Conservation (phyloP, 1,140 invertebrate genomes). For the Saxidomus purpurata region DNA sequence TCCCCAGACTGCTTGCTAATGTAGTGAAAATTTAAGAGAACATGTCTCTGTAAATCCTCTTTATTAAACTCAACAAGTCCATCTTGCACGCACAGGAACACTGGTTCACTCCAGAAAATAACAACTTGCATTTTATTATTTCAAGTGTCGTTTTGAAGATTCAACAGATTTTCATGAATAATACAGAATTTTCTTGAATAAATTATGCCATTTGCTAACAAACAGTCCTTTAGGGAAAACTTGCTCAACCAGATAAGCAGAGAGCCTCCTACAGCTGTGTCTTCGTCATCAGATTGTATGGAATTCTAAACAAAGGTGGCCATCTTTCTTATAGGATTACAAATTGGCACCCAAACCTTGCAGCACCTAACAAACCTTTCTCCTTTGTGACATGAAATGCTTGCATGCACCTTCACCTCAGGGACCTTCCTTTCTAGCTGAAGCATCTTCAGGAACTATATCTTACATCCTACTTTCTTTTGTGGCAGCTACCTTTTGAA, state of each 20-base stretch:
- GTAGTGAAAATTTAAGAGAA: not conserved
- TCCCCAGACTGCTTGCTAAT: not conserved
- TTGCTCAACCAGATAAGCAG: not conserved
- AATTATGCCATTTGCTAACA: not conserved
- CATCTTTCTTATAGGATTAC: too few relatives aligned
- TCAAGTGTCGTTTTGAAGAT: not conserved
- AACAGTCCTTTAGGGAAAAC: not conserved
- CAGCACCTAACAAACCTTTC: too few relatives aligned
- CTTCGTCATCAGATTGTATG: not conserved
- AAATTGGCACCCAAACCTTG: too few relatives aligned
- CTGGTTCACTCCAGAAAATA: not conserved
- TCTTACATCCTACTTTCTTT: too few relatives aligned
- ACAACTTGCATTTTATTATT: not conserved
- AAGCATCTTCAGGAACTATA: too few relatives aligned
- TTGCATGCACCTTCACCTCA: too few relatives aligned
- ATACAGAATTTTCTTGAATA: not conserved
- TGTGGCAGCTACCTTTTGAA: too few relatives aligned
- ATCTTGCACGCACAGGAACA: not conserved
- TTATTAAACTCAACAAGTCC: slow-evolving; percentile 12
- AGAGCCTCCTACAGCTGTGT: too few relatives aligned
- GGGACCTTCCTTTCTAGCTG: too few relatives aligned
- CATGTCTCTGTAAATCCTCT: not conserved
- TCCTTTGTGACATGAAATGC: too few relatives aligned
- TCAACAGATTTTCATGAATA: not conserved
- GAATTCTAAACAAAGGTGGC: too few relatives aligned